Conservation (phyloP, 2,113 vertebrate genomes). For the Ivindomyrus marchei region DNA sequence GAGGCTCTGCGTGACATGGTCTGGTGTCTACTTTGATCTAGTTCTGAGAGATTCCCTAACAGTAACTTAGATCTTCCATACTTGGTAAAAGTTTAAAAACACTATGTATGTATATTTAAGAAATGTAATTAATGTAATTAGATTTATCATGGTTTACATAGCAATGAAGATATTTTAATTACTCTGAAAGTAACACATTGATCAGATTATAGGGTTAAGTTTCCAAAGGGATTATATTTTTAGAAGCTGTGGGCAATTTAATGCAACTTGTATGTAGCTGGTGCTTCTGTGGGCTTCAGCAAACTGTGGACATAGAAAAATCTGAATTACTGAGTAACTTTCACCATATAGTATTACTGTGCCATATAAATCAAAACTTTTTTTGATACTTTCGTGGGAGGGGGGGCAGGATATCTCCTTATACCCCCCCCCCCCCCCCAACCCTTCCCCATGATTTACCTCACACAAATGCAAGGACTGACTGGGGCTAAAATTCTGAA, state of each 20-base stretch:
- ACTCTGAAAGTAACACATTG: not conserved
- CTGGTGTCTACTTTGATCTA: not conserved
- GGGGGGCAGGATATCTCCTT: not conserved
- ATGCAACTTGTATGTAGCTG: not conserved
- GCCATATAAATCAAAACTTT: not conserved
- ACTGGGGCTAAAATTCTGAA: not conserved
- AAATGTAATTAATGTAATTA: not conserved
- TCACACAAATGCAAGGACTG: not conserved
- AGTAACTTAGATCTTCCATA: slow-evolving; percentile 3
- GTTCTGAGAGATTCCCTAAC: not conserved
- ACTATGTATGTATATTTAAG: slow-evolving; percentile 23
- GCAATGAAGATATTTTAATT: slow-evolving; percentile 9
- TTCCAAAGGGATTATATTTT: slow-evolving; percentile 9
- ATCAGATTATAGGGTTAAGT: slow-evolving; percentile 7
- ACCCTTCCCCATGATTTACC: not conserved
- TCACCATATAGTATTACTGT: not conserved
- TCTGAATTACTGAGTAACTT: not conserved
- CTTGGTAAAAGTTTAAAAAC: not conserved
- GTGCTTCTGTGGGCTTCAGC: not conserved
- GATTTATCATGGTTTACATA: slow-evolving; percentile 11
- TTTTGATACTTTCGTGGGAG: not conserved
- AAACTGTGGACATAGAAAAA: slow-evolving; percentile 6
- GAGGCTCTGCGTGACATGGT: not conserved
- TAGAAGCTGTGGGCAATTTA: not conserved
- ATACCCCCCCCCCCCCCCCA: not conserved